A percentile compares a stretch with the other conserved stretches of the same genome.
Evolutionary conservation across 2,888 invertebrate genomes (phyloP).

Genomic region (Biston stratarius): DNA sequence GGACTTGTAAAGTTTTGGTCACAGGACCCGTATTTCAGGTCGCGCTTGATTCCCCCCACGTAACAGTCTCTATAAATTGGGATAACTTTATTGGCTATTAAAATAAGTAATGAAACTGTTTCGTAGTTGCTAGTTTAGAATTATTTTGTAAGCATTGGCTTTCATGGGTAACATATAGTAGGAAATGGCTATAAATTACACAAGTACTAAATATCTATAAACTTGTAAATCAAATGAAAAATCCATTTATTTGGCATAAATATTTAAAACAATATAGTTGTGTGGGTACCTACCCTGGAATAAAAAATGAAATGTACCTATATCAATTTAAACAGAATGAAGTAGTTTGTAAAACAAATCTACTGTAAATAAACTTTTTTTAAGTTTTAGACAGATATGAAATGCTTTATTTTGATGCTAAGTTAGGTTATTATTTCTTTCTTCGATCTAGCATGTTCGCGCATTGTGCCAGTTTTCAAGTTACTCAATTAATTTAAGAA

Average conservation of each 20-base stretch:
- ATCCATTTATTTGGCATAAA: background rate
- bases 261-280: no score
- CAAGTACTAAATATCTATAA: background rate
- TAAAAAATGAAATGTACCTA: no score
- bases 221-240: background rate
- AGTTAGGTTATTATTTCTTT: no score
- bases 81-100: constrained; percentile 82
- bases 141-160: constrained; percentile 31
- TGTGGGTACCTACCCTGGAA: no score
- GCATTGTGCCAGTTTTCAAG: no score
- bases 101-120: constrained; percentile 81
- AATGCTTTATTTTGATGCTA: no score
- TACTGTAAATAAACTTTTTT: no score
- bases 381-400: no score
- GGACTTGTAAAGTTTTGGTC: constrained; percentile 6
- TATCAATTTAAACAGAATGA: no score
- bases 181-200: constrained; percentile 5
- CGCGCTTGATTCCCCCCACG: constrained; percentile 77
- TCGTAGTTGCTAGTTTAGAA: constrained; percentile 51
- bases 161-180: background rate
- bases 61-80: constrained; percentile 79
- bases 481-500: no score
- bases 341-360: no score
- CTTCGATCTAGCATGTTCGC: no score
- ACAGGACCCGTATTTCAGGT: constrained; percentile 40